Evolutionary conservation across 2,113 vertebrate genomes (phyloP), one percentile per base, ranked within the genome.

Genomic region (Solenodon paradoxus): DNA sequence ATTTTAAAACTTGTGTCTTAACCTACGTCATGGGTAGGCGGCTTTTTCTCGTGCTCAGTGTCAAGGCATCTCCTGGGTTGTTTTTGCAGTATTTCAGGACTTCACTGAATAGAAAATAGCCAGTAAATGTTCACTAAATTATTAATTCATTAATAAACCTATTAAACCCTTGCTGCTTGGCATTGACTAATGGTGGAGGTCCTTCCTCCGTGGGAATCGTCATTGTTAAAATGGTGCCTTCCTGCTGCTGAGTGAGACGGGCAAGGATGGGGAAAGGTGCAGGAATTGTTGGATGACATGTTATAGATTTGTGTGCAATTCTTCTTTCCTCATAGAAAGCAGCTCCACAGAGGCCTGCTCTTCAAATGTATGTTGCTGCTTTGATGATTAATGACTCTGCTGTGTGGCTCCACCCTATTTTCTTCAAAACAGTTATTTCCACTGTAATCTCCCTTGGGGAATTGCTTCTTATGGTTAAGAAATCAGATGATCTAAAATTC

Each of bases 381-480:
- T 49, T 84, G 66, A 63, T 96, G 95, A 97, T 96, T 91, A 97
- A 97, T 97, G 94, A 66, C 88, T 30, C 74, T 47, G 49, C 69
- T 9, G 0, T 96, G 96, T 95, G 94, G 86, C 78, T 88, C 77
- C 93, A 47, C 77, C 81, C 80, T 47, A 30, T 89, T 94, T 89
- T 96, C 85, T 97, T 78, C 84, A 94, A 93, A 96, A 86, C 96
- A 97, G 98, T 97, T 97, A 75, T 97, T 96, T 87, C 51, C 91
- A 90, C 75, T 97, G 40, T 93, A 81, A 32, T 69, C 74, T 94
- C 75, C 94, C 64, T 38, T 40, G 55, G 61, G 92, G 32, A 40
- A 55, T 75, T 97, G 94, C 75, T 97, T 85, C 91, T 80, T 88
- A 64, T 42, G 53, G 82, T 64, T 95, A 96, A 96, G 93, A 95